These are phyloP conservation scores for Pungitius pungitius DNA, from an alignment of 2,113 vertebrate genomes.

Conservation along the genomic window DNA sequence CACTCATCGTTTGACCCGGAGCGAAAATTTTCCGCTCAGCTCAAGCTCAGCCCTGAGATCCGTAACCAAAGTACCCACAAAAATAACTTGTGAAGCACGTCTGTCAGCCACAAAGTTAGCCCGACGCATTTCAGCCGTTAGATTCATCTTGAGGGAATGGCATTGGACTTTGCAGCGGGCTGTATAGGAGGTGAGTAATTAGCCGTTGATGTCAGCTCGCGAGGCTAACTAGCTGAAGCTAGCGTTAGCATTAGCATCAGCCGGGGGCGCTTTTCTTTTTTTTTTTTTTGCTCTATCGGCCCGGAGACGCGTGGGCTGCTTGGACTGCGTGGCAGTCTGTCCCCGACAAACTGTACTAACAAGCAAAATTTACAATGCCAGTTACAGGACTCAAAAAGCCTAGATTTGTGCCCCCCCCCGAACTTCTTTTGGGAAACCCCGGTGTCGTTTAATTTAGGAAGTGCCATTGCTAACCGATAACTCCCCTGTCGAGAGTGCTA, in stretches of 20 bases:
- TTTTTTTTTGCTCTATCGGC: neutral
- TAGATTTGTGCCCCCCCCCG: fast-evolving
- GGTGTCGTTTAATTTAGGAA: neutral
- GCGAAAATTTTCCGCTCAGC: neutral
- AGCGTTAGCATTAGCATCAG: neutral
- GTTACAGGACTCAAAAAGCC: neutral
- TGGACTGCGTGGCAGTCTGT: neutral
- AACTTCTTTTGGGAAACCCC: neutral
- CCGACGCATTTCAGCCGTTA: constrained; percentile 1
- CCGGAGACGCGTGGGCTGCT: neutral
- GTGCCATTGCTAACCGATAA: constrained; percentile 3
- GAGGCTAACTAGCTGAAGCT: constrained; percentile 16
- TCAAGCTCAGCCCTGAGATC: neutral
- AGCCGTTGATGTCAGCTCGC: constrained; percentile 7
- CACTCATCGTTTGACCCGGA: neutral
- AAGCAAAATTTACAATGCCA: neutral
- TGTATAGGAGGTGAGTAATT: constrained; percentile 78
- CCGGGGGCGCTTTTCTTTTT: neutral
- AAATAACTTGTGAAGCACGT: neutral
- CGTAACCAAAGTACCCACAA: neutral
- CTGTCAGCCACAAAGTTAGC: neutral
- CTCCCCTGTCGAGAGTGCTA: constrained; percentile 2
- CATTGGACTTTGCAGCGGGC: constrained; percentile 80
- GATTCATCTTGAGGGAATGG: constrained; percentile 68
- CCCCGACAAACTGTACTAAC: no score